Percentiles rank a stretch among this genome's conserved stretches.
Evolutionary conservation across 2,888 invertebrate species (phyloP).

Genomic region (Amphiduros pacificus): DNA sequence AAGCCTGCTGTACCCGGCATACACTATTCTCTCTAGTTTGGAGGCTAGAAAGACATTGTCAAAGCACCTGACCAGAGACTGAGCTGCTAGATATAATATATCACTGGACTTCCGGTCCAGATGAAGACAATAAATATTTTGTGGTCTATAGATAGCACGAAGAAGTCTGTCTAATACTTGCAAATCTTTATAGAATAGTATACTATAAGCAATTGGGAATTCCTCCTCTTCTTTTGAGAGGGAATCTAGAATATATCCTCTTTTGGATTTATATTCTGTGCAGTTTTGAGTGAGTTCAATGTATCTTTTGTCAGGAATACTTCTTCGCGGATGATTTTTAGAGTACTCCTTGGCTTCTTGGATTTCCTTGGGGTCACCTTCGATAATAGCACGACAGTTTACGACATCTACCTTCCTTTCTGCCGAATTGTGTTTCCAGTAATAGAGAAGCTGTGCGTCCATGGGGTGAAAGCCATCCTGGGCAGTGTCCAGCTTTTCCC

Average conservation of each 20-base stretch:
- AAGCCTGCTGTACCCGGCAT: slow-evolving; percentile 45
- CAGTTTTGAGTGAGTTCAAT: neutral
- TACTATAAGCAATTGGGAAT: slow-evolving; percentile 44
- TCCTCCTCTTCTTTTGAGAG: slow-evolving; percentile 28
- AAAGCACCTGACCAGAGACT: slow-evolving; percentile 37
- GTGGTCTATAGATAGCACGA: slow-evolving; percentile 41
- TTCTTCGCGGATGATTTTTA: slow-evolving; percentile 5
- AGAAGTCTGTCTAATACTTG: slow-evolving; percentile 41
- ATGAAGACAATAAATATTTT: slow-evolving; percentile 49
- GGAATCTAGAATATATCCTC: slow-evolving; percentile 3
- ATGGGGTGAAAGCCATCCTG: no score
- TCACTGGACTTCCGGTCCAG: slow-evolving; percentile 38
- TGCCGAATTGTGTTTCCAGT: neutral
- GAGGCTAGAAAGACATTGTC: slow-evolving; percentile 51
- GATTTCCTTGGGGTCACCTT: slow-evolving; percentile 29
- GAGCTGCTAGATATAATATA: slow-evolving; percentile 26
- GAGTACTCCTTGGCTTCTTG: slow-evolving; percentile 24
- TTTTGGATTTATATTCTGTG: neutral
- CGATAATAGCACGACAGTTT: slow-evolving; percentile 33
- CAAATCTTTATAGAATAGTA: slow-evolving; percentile 41
- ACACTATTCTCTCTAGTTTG: slow-evolving; percentile 43
- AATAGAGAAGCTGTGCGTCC: no score
- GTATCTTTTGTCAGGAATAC: slow-evolving; percentile 16
- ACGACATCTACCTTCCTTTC: slow-evolving; percentile 6
- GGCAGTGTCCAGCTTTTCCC: no score